phyloP scores from a whole-genome alignment of 1,140 invertebrate species.

The Sarcophaga bullata region DNA sequence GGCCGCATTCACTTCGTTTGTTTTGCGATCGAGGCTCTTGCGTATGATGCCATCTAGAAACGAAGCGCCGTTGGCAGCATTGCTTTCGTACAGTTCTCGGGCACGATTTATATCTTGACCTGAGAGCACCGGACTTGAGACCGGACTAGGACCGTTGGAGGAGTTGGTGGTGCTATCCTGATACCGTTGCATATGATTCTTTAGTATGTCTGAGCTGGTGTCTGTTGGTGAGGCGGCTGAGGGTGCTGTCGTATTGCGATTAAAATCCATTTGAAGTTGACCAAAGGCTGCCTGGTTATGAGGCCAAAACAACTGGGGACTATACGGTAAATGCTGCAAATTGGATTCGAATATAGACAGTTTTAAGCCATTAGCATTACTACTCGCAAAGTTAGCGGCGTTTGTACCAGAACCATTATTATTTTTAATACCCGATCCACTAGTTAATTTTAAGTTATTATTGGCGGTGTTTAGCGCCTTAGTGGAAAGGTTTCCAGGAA shows the following conservation, averaged over 20 bases:
- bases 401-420: constrained; percentile 47
- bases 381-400: constrained; percentile 73
- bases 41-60: constrained; percentile 83
- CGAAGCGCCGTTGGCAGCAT: constrained; percentile 71
- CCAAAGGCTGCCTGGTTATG: constrained; percentile 65
- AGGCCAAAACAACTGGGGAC: constrained; percentile 74
- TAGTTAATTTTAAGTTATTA: constrained; percentile 52
- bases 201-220: constrained; percentile 72
- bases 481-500: constrained; percentile 48
- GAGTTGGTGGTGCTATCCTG: constrained; percentile 68
- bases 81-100: constrained; percentile 69
- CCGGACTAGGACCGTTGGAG: constrained; percentile 54
- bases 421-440: constrained; percentile 51
- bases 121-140: constrained; percentile 30
- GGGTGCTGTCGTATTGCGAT: constrained; percentile 58
- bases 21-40: constrained; percentile 70
- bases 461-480: constrained; percentile 45
- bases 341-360: constrained; percentile 73
- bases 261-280: constrained; percentile 69
- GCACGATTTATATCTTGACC: constrained; percentile 55
- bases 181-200: constrained; percentile 80
- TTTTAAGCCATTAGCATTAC: constrained; percentile 75
- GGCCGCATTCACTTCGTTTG: constrained; percentile 55
- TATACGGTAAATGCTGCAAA: constrained; percentile 67
- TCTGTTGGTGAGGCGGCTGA: constrained; percentile 57